A percentile compares a stretch with the other conserved stretches of the same genome.
Conservation (phyloP, 2,797 vertebrate genomes). For the Erpetoichthys calabaricus region DNA sequence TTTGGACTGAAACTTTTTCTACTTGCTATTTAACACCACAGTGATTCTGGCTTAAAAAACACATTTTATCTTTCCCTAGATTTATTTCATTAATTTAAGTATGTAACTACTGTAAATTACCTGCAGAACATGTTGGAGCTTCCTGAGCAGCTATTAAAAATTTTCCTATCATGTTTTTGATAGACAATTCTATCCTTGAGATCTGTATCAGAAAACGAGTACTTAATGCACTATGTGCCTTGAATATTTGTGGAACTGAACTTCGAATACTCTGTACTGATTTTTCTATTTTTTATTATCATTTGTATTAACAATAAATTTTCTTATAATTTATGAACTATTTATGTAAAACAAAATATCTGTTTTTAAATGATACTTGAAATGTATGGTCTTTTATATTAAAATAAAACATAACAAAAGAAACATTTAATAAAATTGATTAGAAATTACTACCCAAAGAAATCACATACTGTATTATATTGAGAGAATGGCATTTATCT, state of each 20-base stretch:
- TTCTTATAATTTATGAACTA: constrained; percentile 60
- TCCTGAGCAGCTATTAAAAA: constrained; percentile 50
- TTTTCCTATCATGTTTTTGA: constrained; percentile 39
- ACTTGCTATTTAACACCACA: too few species aligned
- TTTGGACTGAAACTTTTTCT: too few species aligned
- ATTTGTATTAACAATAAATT: constrained; percentile 52
- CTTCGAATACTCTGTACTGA: constrained; percentile 19
- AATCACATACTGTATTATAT: constrained; percentile 34
- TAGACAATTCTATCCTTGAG: constrained; percentile 52
- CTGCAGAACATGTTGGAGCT: too few species aligned
- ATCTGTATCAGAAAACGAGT: constrained; percentile 82
- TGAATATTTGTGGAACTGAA: constrained; percentile 54
- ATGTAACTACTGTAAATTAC: too few species aligned
- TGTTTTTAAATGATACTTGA: constrained; percentile 50
- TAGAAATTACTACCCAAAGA: constrained; percentile 55
- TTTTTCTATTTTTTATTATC: constrained; percentile 33
- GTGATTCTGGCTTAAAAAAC: too few species aligned
- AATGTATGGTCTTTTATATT: constrained; percentile 42
- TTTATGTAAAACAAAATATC: constrained; percentile 49
- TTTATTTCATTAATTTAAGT: too few species aligned
- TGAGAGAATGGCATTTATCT: constrained; percentile 24
- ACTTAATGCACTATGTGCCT: constrained; percentile 86
- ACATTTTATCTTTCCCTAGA: too few species aligned
- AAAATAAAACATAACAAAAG: constrained; percentile 19
- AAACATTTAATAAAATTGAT: constrained; percentile 30